Base-by-base conservation (phyloP, 2,888 invertebrate species). In the Hydrotaea diabolus region DNA sequence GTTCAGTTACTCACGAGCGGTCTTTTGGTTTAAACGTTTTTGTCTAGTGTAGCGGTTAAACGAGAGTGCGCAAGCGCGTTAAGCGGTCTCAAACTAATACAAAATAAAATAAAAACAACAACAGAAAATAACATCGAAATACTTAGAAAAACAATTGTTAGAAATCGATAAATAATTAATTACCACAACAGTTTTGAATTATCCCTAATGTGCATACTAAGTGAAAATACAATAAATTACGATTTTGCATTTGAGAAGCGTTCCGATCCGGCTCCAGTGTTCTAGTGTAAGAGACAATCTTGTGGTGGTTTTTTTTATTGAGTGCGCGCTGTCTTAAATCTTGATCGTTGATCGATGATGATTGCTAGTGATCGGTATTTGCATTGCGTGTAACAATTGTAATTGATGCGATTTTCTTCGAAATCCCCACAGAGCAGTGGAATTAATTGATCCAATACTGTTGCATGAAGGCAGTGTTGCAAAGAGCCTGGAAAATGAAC, bases 1-100 rank as follows among this genome's bases (percentile, higher is more conserved):
- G 77, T 82, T 86, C 82, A 86, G 87, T 87, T 87, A 86, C 87
- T 87, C 86, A 80, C 87, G 87, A 87, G 86, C 87, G 86, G 87
- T 87, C 87, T 84, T 85, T 86, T 77, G 86, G 80, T 87, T 86
- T 80, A 86, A 86, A 87, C 87, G 87, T 87, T 80, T 31, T 86
- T 80, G 78, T 78, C 80, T 84, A 77, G 81, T 80, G 82, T 80
- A 82, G 85, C 85, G 85, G 86, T 84, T 81, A 75, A 79, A 77
- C 77, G 76, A 76, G 81, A 86, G 69, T 84, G 86, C 86, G 86
- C 86, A 86, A 86, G 85, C 86, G 86, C 86, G 83, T 82, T 82
- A 62, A 79, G 77, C 82, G 85, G 79, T 81, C 39, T 69, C 23
- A 19, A 69, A 15, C n/a, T n/a, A n/a, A n/a, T n/a, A 69, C 1